These are phyloP conservation scores for Bombus polaris DNA, from an alignment of 1,140 invertebrate species.

Conservation along the genomic window DNA sequence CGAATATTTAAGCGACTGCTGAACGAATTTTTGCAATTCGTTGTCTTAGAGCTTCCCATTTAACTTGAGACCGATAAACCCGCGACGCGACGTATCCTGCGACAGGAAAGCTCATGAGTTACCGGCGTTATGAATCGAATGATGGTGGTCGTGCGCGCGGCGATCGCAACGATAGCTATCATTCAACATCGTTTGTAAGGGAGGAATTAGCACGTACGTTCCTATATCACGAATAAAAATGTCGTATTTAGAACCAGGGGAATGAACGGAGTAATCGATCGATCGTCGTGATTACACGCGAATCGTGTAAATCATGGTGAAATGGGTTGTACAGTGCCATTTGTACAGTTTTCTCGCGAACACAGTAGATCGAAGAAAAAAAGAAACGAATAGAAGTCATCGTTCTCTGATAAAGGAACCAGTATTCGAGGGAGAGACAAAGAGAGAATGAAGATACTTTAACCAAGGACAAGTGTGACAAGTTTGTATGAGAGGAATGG, in stretches of 20 bases:
- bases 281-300: background rate
- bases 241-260: background rate
- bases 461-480: background rate
- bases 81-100: slow-evolving; percentile 1
- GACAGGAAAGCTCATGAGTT: slow-evolving; percentile 1
- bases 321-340: slow-evolving; percentile 62
- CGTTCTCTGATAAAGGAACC: slow-evolving; percentile 26
- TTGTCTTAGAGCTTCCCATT: slow-evolving; percentile 61
- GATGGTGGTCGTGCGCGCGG: slow-evolving; percentile 2
- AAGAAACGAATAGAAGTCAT: background rate
- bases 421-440: background rate
- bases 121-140: slow-evolving; percentile 28
- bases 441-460: background rate
- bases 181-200: slow-evolving; percentile 11
- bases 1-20: slow-evolving; percentile 15
- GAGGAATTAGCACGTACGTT: slow-evolving; percentile 32
- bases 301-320: background rate
- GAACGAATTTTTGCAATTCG: slow-evolving; percentile 36
- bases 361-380: slow-evolving; percentile 16
- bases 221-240: slow-evolving; percentile 16
- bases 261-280: background rate
- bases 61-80: background rate
- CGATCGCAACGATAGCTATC: slow-evolving; percentile 3
- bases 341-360: slow-evolving; percentile 57
- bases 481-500: background rate